Evolutionary conservation across 1,140 invertebrate genomes (phyloP).

Genomic region (Mycetomoellerius zeteki): DNA sequence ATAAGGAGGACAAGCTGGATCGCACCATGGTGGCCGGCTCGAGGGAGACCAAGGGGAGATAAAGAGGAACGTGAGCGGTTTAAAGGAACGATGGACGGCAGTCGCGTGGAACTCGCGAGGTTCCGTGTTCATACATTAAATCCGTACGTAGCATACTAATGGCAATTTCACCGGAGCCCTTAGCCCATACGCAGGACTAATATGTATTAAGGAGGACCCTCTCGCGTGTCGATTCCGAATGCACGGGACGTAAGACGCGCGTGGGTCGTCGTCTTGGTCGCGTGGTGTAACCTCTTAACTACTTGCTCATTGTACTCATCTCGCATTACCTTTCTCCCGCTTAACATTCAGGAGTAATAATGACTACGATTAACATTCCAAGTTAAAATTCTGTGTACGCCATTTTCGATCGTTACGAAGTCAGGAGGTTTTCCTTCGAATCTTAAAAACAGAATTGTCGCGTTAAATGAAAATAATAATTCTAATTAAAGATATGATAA

Average conservation of each 20-base stretch:
- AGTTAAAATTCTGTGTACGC: constrained; percentile 25
- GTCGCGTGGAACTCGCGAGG: constrained; percentile 58
- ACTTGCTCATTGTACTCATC: constrained; percentile 57
- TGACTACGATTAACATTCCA: constrained; percentile 36
- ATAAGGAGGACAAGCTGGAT: constrained; percentile 53
- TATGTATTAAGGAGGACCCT: constrained; percentile 46
- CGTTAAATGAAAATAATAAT: background rate
- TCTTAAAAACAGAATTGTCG: background rate
- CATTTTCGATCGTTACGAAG: constrained; percentile 19
- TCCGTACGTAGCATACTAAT: constrained; percentile 55
- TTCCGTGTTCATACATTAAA: constrained; percentile 62
- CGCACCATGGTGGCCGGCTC: constrained; percentile 26
- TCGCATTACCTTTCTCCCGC: constrained; percentile 54
- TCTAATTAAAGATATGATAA: background rate
- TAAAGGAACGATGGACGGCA: constrained; percentile 55
- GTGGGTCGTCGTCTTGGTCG: constrained; percentile 59
- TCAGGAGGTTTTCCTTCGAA: background rate
- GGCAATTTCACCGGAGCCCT: constrained; percentile 51
- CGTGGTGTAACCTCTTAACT: constrained; percentile 62
- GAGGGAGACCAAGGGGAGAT: constrained; percentile 27
- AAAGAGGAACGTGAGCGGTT: constrained; percentile 58
- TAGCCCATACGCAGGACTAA: constrained; percentile 56
- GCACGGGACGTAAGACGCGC: constrained; percentile 52
- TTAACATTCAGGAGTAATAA: constrained; percentile 56
- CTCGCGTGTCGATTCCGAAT: constrained; percentile 49